Conservation (phyloP, 2,113 vertebrate genomes). For the Nothoprocta pentlandii region DNA sequence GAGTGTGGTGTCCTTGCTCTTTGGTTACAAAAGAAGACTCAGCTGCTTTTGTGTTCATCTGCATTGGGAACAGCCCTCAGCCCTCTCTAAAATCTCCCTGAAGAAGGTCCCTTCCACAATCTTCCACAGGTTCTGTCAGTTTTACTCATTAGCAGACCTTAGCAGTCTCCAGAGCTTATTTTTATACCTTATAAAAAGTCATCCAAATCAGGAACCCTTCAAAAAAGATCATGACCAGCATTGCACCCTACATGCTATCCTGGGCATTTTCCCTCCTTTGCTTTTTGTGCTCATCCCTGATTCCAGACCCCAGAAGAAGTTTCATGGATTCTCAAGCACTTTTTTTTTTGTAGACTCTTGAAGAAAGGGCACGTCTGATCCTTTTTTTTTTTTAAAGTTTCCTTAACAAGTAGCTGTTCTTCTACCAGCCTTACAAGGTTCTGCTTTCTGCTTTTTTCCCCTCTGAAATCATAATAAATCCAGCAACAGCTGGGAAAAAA, state of each 20-base stretch:
- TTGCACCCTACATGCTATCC: not conserved
- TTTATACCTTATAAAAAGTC: not conserved
- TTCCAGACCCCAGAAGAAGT: not conserved
- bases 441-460: not conserved
- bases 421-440: not conserved
- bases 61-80: not conserved
- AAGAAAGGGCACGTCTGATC: not conserved
- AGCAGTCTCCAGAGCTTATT: not conserved
- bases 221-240: not conserved
- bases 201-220: not conserved
- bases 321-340: not conserved
- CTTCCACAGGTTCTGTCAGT: not conserved
- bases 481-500: not conserved
- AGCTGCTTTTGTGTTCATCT: not conserved
- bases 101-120: not conserved
- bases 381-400: not conserved
- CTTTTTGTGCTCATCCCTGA: not conserved
- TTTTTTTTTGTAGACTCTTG: not conserved
- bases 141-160: not conserved
- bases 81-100: not conserved
- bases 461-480: not conserved
- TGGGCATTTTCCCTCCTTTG: not conserved
- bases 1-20: not conserved
- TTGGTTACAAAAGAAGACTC: not conserved
- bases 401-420: not conserved